These are phyloP conservation scores for Lucifuga dentata DNA, from an alignment of 2,113 vertebrate species.

Conservation along the genomic window DNA sequence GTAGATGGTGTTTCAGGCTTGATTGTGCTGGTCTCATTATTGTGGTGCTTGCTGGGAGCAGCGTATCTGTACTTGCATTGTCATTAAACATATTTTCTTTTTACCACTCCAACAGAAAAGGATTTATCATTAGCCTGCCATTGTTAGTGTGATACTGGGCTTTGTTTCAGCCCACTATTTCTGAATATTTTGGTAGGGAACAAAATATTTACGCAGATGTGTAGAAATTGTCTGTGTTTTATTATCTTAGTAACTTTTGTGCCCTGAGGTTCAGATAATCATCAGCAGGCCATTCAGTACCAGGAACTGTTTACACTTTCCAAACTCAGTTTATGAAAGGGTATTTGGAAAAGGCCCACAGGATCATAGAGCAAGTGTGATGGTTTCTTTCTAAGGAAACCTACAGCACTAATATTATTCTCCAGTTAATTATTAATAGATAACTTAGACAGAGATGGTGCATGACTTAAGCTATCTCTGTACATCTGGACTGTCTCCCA, in stretches of 20 bases:
- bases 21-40: not conserved
- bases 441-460: constrained; percentile 29
- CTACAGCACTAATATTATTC: constrained; percentile 51
- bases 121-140: not conserved
- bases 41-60: not conserved
- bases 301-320: constrained; percentile 41
- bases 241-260: not conserved
- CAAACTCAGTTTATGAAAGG: constrained; percentile 36
- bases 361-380: constrained; percentile 10
- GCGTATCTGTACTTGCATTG: not conserved
- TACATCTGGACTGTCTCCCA: constrained; percentile 49
- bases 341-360: constrained; percentile 25
- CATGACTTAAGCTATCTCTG: constrained; percentile 12
- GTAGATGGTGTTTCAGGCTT: not conserved
- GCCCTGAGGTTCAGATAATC: not conserved
- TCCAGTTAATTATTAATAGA: constrained; percentile 42
- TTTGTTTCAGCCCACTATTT: not conserved
- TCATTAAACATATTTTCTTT: not conserved
- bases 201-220: not conserved
- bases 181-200: constrained; percentile 1
- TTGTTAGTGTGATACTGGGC: not conserved
- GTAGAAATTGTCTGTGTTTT: not conserved
- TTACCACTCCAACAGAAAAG: not conserved
- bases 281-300: constrained; percentile 11
- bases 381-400: constrained; percentile 36